Evolutionary conservation across 1,140 invertebrate species (phyloP), one percentile per base, ranked within the genome.

Genomic region (Drosophila sturtevanti): DNA sequence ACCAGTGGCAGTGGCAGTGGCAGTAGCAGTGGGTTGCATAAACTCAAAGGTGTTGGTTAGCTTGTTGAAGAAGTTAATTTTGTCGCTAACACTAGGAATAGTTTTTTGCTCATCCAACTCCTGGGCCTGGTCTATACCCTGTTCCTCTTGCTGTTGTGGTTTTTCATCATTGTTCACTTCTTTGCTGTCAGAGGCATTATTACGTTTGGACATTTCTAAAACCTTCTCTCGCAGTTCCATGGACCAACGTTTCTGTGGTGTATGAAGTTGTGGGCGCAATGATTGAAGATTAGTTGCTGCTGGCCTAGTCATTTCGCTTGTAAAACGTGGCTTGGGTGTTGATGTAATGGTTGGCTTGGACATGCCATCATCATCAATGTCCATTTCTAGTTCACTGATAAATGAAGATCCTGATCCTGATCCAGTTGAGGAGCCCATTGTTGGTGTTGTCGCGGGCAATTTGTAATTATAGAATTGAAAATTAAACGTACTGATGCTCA

Each of bases 401-500:
- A 67, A 77, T 1, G 76, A 72, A 18, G 61, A 60, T 6, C 51
- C 48, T 1, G 24, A 76, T 35, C 77, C 72, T 1, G 65, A n/a
- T n/a, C n/a, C n/a, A n/a, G n/a, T n/a, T n/a, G n/a, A 16, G 22
- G 35, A 68, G 11, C 41, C 12, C 21, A 51, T 71, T 9, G 56
- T 31, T 9, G 75, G 72, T 37, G 65, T 16, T 7, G 14, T 27
- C 2, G 54, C 51, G 11, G 72, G 74, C 52, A 89, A 56, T 34
- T 90, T 90, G 78, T 85, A 89, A 62, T 89, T 89, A 67, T 90
- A 90, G 58, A 90, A 90, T 37, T 90, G 75, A 52, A 90, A 90
- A 66, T 90, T 90, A 35, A 72, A 90, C 0, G 89, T 81, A 61
- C 84, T 90, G 58, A 90, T 72, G 82, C 89, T 90, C 89, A 90